Evolutionary conservation across 2,113 vertebrate species (phyloP).

Genomic region (Tursiops truncatus): DNA sequence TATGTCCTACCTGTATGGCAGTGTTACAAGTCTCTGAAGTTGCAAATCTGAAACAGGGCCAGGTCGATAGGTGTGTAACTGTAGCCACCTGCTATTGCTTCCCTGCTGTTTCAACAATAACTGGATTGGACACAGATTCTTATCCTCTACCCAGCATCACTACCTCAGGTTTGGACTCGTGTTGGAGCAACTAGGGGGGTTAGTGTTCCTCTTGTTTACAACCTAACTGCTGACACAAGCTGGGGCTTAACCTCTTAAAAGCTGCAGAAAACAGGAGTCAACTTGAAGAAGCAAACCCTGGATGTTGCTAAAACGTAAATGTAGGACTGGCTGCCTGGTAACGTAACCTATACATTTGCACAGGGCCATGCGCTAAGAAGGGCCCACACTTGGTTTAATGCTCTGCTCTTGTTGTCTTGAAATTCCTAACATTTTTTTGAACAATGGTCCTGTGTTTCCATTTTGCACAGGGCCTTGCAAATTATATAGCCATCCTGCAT

Average conservation of each 20-base stretch:
- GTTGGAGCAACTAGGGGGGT: background rate
- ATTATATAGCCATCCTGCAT: background rate
- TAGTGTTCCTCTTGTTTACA: background rate
- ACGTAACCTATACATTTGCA: background rate
- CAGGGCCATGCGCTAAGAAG: background rate
- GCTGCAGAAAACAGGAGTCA: background rate
- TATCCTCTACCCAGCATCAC: background rate
- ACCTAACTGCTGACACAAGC: background rate
- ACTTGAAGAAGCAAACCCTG: background rate
- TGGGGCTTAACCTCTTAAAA: conserved; percentile 31
- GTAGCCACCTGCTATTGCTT: background rate
- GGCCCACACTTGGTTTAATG: background rate
- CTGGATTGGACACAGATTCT: conserved; percentile 20
- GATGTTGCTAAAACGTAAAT: background rate
- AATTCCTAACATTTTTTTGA: background rate
- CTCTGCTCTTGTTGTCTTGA: background rate
- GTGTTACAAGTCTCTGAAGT: background rate
- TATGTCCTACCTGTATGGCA: background rate
- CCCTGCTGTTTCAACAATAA: conserved; percentile 3
- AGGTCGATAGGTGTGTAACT: background rate
- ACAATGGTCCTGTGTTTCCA: background rate
- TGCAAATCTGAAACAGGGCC: background rate
- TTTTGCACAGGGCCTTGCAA: background rate
- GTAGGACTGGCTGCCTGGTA: background rate
- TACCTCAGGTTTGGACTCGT: background rate